These are phyloP conservation scores for Argyresthia goedartella DNA, from an alignment of 2,888 invertebrate genomes.

Conservation along the genomic window DNA sequence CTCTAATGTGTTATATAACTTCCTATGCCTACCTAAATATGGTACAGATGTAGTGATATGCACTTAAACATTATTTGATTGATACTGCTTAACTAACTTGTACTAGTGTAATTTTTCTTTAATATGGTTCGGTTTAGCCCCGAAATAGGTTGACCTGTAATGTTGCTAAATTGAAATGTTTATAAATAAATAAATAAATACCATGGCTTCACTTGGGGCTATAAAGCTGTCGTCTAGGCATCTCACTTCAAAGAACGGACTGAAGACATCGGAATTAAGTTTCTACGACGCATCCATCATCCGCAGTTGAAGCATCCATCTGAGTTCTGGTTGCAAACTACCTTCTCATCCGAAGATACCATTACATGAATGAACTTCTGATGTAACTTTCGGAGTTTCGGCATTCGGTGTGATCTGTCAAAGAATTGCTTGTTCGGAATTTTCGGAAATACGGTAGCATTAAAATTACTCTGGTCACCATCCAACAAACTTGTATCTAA, in stretches of 20 bases:
- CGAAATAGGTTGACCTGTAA: no score
- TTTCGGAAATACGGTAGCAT: conserved; percentile 41
- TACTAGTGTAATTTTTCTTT: no score
- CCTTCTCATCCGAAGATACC: conserved; percentile 28
- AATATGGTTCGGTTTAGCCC: no score
- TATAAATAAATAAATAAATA: no score
- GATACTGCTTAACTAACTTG: no score
- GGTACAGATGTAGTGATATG: no score
- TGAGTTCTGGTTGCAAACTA: conserved; percentile 31
- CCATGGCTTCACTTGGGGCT: conserved; percentile 30
- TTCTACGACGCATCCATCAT: conserved; percentile 59
- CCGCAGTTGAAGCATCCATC: conserved; percentile 58
- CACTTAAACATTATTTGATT: no score
- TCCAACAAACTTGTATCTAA: conserved; percentile 23
- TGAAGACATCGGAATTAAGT: conserved; percentile 43
- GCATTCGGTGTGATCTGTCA: conserved; percentile 11
- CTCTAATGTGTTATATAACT: no score
- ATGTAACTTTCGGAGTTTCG: conserved; percentile 17
- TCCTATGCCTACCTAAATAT: no score
- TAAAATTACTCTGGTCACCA: conserved; percentile 30
- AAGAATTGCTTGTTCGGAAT: conserved; percentile 13
- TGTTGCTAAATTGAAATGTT: no score
- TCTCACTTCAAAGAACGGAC: conserved; percentile 43
- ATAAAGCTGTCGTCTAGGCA: conserved; percentile 27
- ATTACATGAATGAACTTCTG: conserved; percentile 50